Conservation (phyloP, 2,113 vertebrate genomes). For the Trochalopteron elliotii region DNA sequence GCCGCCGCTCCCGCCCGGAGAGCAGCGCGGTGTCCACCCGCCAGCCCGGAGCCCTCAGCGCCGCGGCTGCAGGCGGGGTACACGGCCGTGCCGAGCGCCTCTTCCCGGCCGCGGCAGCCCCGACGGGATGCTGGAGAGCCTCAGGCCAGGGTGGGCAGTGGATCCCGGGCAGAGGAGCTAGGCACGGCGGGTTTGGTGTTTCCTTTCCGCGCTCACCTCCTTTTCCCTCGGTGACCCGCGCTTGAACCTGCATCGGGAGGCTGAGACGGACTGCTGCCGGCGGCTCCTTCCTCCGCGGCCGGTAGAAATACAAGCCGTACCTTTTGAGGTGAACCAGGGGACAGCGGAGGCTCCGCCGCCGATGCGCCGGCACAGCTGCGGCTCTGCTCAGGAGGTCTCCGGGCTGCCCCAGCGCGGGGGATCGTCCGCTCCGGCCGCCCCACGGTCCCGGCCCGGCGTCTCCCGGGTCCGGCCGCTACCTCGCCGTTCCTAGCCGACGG, state of each 20-base stretch:
- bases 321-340: slow-evolving; percentile 42
- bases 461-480: neutral
- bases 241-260: slow-evolving; percentile 84
- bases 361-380: neutral
- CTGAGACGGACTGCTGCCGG: slow-evolving; percentile 40
- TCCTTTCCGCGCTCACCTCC: slow-evolving; percentile 76
- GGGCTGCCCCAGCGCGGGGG: too few relatives aligned
- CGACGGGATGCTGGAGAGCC: neutral
- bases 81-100: neutral
- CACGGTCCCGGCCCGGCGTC: neutral
- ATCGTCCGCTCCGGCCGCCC: neutral
- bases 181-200: slow-evolving; percentile 57
- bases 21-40: neutral
- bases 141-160: neutral
- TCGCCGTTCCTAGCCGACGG: neutral
- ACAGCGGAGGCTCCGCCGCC: neutral
- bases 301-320: slow-evolving; percentile 54
- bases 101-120: neutral
- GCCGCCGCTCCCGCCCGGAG: neutral
- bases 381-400: neutral
- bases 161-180: neutral
- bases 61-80: neutral
- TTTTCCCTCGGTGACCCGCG: slow-evolving; percentile 79
- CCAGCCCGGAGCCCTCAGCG: neutral
- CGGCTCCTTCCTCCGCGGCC: slow-evolving; percentile 26